Conservation (phyloP, 2,888 invertebrate genomes). For the Leucozona laternaria region DNA sequence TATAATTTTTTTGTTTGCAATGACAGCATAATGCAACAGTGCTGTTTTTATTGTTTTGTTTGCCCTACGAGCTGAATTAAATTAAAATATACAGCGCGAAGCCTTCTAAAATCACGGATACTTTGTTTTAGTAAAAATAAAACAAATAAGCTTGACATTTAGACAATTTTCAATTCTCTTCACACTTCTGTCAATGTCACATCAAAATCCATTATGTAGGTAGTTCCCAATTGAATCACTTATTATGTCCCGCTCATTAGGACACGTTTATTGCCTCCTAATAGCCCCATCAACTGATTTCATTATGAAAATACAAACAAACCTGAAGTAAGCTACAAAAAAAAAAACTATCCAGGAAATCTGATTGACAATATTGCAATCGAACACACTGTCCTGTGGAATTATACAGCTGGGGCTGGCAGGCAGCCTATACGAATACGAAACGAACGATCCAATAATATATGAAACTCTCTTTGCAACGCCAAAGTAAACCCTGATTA, state of each 20-base stretch:
- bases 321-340: neutral
- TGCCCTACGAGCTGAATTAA: neutral
- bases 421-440: slow-evolving; percentile 9
- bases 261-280: slow-evolving; percentile 49
- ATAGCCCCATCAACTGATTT: slow-evolving; percentile 71
- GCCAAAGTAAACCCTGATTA: slow-evolving; percentile 61
- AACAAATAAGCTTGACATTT: slow-evolving; percentile 51
- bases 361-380: slow-evolving; percentile 71
- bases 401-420: slow-evolving; percentile 14
- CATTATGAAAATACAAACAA: slow-evolving; percentile 46
- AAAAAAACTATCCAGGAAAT: slow-evolving; percentile 56
- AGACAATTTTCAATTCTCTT: slow-evolving; percentile 48
- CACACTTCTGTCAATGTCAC: slow-evolving; percentile 61
- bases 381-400: slow-evolving; percentile 22
- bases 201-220: slow-evolving; percentile 40
- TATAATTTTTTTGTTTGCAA: too few relatives aligned
- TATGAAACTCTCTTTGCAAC: slow-evolving; percentile 17
- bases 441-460: neutral
- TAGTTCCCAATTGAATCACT: slow-evolving; percentile 53
- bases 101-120: slow-evolving; percentile 7
- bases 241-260: slow-evolving; percentile 60
- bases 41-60: neutral
- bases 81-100: neutral
- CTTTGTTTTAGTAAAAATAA: neutral
- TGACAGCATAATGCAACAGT: too few relatives aligned